Conservation (phyloP, 2,888 invertebrate species). For the Eupithecia subumbrata region DNA sequence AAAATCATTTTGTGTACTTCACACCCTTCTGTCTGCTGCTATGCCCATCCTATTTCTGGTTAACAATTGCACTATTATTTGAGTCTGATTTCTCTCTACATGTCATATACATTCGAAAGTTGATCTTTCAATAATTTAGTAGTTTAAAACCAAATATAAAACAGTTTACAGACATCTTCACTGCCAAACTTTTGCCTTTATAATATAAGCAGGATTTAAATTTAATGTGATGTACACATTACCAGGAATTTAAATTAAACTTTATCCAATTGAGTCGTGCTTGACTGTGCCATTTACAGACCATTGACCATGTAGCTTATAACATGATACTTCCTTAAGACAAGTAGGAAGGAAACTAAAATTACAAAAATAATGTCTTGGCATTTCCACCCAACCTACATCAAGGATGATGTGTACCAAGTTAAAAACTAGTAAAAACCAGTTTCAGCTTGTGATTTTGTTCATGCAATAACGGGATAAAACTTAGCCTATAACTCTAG, state of each 20-base stretch:
- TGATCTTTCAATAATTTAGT: not conserved
- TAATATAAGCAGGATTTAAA: not conserved
- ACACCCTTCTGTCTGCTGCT: too few relatives aligned
- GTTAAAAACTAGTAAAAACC: not conserved
- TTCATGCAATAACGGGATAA: too few relatives aligned
- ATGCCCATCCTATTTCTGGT: too few relatives aligned
- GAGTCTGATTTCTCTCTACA: too few relatives aligned
- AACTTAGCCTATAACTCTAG: too few relatives aligned
- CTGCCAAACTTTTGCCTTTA: not conserved
- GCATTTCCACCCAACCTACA: not conserved
- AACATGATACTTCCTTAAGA: slow-evolving; percentile 7
- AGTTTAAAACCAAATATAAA: not conserved
- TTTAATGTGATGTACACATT: not conserved
- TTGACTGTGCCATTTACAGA: slow-evolving; percentile 2
- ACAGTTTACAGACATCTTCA: not conserved
- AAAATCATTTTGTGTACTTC: too few relatives aligned
- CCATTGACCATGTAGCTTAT: not conserved
- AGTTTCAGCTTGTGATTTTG: not conserved
- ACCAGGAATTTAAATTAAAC: not conserved
- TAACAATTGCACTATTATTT: too few relatives aligned
- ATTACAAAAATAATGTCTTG: slow-evolving; percentile 11
- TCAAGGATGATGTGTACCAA: not conserved
- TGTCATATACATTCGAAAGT: too few relatives aligned
- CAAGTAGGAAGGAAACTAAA: slow-evolving; percentile 20
- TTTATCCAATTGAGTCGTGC: not conserved